Percentiles rank a stretch among this genome's conserved stretches.
phyloP scores from a whole-genome alignment of 35 echinoderm and acorn worm genomes.

The Eucidaris tribuloides region DNA sequence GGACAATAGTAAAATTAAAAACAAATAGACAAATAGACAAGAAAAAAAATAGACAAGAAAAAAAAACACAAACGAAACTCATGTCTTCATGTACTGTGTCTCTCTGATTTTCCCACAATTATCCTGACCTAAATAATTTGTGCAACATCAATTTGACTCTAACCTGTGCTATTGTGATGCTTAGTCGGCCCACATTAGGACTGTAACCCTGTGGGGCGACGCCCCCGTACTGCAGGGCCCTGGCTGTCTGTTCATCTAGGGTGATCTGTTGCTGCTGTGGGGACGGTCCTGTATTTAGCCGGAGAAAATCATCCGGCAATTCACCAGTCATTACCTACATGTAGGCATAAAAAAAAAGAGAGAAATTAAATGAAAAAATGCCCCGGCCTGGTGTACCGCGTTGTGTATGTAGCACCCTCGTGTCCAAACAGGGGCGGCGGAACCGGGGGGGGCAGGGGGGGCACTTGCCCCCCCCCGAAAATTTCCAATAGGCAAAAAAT shows the following conservation, averaged over 20 bases:
- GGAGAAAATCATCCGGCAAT: slow-evolving; percentile 82
- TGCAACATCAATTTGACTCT: too few species aligned
- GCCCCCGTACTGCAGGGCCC: slow-evolving; percentile 79
- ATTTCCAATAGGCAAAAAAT: not conserved
- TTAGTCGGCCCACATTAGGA: slow-evolving; percentile 57
- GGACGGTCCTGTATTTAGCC: not conserved
- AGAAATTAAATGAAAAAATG: not conserved
- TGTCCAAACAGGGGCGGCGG: not conserved
- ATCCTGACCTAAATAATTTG: too few species aligned
- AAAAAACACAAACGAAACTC: not conserved
- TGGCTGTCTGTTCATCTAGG: slow-evolving; percentile 84
- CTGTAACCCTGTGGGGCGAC: not conserved
- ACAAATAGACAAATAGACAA: not conserved
- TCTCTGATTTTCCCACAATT: too few species aligned
- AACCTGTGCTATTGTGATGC: slow-evolving; percentile 94
- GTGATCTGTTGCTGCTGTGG: slow-evolving; percentile 65
- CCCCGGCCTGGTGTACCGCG: not conserved
- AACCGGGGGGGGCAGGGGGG: not conserved
- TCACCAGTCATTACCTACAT: slow-evolving; percentile 71
- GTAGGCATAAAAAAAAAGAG: not conserved
- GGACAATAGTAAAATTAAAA: too few species aligned
- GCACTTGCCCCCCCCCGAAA: not conserved
- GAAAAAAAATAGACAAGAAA: not conserved
- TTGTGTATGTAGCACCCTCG: not conserved
- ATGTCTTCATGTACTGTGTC: too few species aligned